Evolutionary conservation across 2,113 vertebrate species (phyloP), one percentile per base, ranked within the genome.

Genomic region (Petrocephalus microphthalmus): DNA sequence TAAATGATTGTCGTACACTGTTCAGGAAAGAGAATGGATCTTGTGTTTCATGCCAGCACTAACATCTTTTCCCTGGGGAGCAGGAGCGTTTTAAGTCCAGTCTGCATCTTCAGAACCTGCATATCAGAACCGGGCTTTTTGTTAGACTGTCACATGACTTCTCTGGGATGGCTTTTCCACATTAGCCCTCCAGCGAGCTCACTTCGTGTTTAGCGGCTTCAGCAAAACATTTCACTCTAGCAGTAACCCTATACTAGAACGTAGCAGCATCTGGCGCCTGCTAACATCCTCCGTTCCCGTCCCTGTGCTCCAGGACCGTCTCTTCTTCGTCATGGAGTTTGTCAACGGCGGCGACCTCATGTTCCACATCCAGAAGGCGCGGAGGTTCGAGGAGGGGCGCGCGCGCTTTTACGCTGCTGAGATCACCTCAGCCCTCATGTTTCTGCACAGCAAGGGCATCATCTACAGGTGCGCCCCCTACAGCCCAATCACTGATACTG

Each of bases 261-360:
- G 37, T 78, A 78, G 42, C 71, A 17, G 29, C 33, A 19, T 78
- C 71, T 78, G 33, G 33, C 15, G 42, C 37, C 4, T 42, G 71
- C 33, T 2, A 7, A 42, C 42, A 42, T 42, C 42, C 42, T 42
- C 45, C 57, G 81, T 89, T 56, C 84, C 47, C 45, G 29, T 53
- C 25, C 78, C 29, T 71, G 3, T 86, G 45, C 87, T 64, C 57
- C 92, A 99, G 98, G 98, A 99, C 87, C 97, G 97, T 19, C 96
- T 99, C 88, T 99, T 99, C 95, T 99, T 99, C 17, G 98, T 99
- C 93, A 99, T 99, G 98, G 98, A 99, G 94, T 99, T 99, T 89
- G 98, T 99, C 85, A 99, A 99, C 0, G 98, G 98, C 0, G 98
- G 98, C 0, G 98, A 99, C 89, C 92, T 99, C 90, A 99, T 99